Evolutionary conservation across 2,888 invertebrate species (phyloP).

Genomic region (Thymelicus acteon): DNA sequence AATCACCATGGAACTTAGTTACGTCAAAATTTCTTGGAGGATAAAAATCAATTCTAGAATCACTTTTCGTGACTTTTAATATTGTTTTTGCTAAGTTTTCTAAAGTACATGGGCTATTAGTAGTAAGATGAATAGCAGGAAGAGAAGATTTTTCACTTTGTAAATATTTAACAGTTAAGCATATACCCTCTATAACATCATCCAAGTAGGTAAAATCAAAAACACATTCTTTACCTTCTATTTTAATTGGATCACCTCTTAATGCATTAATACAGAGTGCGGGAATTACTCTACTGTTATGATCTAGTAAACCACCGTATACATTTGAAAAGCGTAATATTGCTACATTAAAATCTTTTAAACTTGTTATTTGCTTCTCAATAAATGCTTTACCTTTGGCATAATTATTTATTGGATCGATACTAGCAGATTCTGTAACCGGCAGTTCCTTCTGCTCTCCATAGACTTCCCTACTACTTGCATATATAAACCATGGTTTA

Average conservation of each 20-base stretch:
- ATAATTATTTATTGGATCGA: conserved; percentile 1
- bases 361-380: background rate
- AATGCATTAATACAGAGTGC: conserved; percentile 1
- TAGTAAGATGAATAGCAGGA: conserved; percentile 1
- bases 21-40: background rate
- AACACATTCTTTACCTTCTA: conserved; percentile 1
- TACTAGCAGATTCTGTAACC: background rate
- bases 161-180: background rate
- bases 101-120: conserved; percentile 1
- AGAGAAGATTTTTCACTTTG: background rate
- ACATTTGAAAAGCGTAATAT: conserved; percentile 1
- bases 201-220: background rate
- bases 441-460: conserved; percentile 1
- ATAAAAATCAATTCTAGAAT: conserved; percentile 1
- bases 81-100: conserved; percentile 1
- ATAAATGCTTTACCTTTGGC: background rate
- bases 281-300: conserved; percentile 1
- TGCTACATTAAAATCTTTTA: background rate
- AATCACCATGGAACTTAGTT: background rate
- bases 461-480: background rate
- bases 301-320: conserved; percentile 1
- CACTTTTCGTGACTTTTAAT: background rate
- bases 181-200: conserved; percentile 1
- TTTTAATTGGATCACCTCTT: conserved; percentile 1
- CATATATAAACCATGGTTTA: background rate